Evolutionary conservation across 1,140 invertebrate genomes (phyloP), one percentile per base, ranked within the genome.

Genomic region (Meloidogyne chitwoodi): DNA sequence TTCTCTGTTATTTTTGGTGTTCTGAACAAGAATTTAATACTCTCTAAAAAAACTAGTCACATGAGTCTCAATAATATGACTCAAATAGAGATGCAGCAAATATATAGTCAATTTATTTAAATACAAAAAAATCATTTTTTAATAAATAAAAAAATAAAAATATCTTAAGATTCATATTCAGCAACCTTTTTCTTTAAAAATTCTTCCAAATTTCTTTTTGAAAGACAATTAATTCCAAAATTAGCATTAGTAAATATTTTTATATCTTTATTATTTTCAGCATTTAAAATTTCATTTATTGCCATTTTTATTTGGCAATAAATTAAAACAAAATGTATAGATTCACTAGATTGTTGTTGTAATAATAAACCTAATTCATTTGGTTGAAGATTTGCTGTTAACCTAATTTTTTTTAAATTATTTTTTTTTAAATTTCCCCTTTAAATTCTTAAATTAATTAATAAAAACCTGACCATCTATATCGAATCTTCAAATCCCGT

Each of bases 311-410:
- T n/a, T 64, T 73, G 48, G 8, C 56, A 38, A 27, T 65, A 73
- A 24, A 64, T 27, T 27, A 61, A 31, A 16, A 31, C 29, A 64
- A 73, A 73, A 64, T 61, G 41, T 3, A 73, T 41, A 6, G 71
- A 61, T 24, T 56, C 44, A 22, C 44, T 61, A 38, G 61, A 41
- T 27, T 61, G 71, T 56, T 56, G 48, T 22, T 56, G 48, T 56
- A 56, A 56, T 41, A 41, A 41, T 16, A 73, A 38, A 24, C 71
- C n/a, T 38, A 73, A 64, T 38, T 73, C 71, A 3, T 63, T 64
- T n/a, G 71, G 71, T 64, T 63, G 56, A 27, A 73, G 29, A n/a
- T 73, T 73, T 41, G 71, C 41, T 26, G n/a, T 73, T 63, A 73
- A 34, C 71, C 71, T 71, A n/a, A n/a, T n/a, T n/a, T n/a, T n/a